Percentiles rank a stretch among this genome's conserved stretches.
Evolutionary conservation across 2,888 invertebrate genomes (phyloP).

Genomic region (Morpho achilles): DNA sequence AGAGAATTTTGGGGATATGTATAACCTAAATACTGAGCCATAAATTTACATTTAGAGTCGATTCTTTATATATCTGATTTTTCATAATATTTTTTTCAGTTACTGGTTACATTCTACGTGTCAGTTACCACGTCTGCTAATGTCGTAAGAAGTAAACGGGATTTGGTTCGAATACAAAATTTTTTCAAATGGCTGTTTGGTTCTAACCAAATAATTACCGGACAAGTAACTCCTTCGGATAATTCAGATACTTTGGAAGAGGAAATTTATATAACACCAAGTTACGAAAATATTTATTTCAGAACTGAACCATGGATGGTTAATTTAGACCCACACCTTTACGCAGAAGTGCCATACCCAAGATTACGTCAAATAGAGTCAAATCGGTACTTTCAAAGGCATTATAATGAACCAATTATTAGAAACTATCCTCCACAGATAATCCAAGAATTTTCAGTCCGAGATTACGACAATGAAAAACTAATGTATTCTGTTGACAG

Average conservation of each 20-base stretch:
- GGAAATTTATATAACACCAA: conserved; percentile 1
- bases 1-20: no score
- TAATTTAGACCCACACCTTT: not conserved
- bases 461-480: not conserved
- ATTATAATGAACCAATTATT: not conserved
- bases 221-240: not conserved
- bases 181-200: conserved; percentile 5
- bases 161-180: conserved; percentile 6
- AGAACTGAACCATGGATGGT: not conserved
- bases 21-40: no score
- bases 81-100: conserved; percentile 1
- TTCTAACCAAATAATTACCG: conserved; percentile 1
- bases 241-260: not conserved
- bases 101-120: not conserved
- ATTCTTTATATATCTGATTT: not conserved
- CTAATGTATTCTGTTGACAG: not conserved
- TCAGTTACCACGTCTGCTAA: not conserved
- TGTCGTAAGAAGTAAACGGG: conserved; percentile 1
- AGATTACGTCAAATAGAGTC: not conserved
- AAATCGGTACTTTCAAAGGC: not conserved
- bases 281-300: not conserved
- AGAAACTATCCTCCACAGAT: not conserved
- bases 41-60: no score
- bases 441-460: not conserved
- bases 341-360: not conserved